Conservation (phyloP, 2,888 invertebrate genomes). For the Leucophora obtusa region DNA sequence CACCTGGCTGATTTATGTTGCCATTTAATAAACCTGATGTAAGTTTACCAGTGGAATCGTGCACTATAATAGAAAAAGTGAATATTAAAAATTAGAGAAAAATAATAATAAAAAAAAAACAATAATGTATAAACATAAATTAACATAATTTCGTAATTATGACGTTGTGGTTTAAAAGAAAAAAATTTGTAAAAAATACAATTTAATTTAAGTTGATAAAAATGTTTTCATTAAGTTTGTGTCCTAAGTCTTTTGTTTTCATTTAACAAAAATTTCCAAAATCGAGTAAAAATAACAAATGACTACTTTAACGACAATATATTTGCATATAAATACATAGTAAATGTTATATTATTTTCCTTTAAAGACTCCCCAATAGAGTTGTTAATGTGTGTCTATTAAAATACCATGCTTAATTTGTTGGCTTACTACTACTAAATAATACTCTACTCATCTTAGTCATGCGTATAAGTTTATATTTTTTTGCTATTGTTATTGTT, state of each 20-base stretch:
- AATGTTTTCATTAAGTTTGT: slow-evolving; percentile 13
- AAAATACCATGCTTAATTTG: too few relatives aligned
- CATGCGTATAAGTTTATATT: not conserved
- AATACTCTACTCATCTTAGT: not conserved
- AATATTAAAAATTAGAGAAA: slow-evolving; percentile 21
- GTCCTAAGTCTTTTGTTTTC: slow-evolving; percentile 34
- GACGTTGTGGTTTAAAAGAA: not conserved
- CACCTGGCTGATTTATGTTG: slow-evolving; percentile 84
- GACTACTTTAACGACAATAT: not conserved
- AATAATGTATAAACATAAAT: not conserved
- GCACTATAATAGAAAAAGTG: slow-evolving; percentile 79
- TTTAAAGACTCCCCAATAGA: not conserved
- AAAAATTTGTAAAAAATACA: slow-evolving; percentile 3
- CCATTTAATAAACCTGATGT: slow-evolving; percentile 83
- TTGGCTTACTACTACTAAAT: not conserved
- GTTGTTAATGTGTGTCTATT: not conserved
- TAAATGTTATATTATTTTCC: not conserved
- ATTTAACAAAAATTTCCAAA: too few relatives aligned
- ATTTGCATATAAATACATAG: slow-evolving; percentile 20
- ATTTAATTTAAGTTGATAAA: not conserved
- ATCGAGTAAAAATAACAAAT: too few relatives aligned
- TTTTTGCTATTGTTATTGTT: not conserved
- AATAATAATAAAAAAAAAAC: slow-evolving; percentile 10
- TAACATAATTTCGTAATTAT: slow-evolving; percentile 42
- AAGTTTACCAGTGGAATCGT: slow-evolving; percentile 83